Evolutionary conservation across 2,888 invertebrate species (phyloP).

Genomic region (Noctua janthina): DNA sequence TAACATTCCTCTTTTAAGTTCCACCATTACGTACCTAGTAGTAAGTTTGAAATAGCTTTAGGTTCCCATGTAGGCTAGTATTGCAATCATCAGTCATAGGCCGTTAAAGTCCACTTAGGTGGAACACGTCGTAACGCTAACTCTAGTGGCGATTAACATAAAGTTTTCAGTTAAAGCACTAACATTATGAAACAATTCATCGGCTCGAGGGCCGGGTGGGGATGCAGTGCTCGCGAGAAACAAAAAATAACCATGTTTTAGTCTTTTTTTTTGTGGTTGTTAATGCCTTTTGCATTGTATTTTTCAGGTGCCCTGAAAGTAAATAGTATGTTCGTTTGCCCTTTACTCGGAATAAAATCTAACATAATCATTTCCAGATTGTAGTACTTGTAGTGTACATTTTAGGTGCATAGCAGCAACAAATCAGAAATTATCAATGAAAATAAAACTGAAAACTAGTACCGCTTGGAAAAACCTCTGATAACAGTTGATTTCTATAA

Average conservation of each 20-base stretch:
- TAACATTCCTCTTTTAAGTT: background rate
- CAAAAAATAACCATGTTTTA: background rate
- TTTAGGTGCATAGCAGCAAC: too few species aligned
- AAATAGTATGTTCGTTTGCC: background rate
- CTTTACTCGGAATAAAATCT: too few species aligned
- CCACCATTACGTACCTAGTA: background rate
- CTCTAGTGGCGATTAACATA: constrained; percentile 69
- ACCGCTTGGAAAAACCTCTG: background rate
- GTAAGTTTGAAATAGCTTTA: constrained; percentile 21
- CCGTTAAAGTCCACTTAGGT: constrained; percentile 66
- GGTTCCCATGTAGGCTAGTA: constrained; percentile 41
- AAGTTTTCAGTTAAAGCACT: constrained; percentile 70
- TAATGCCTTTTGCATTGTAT: background rate
- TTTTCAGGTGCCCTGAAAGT: background rate
- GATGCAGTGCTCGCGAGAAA: constrained; percentile 21
- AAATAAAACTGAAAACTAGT: background rate
- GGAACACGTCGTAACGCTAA: constrained; percentile 64
- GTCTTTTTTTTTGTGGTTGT: background rate
- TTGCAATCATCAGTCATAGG: constrained; percentile 60
- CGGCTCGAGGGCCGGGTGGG: constrained; percentile 39
- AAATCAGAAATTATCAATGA: background rate
- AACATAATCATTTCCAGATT: background rate
- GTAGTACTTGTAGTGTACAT: background rate
- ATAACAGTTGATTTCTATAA: background rate
- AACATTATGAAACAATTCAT: constrained; percentile 74